Evolutionary conservation across 2,888 invertebrate genomes (phyloP), one percentile per base, ranked within the genome.

Genomic region (Melinaea menophilus): DNA sequence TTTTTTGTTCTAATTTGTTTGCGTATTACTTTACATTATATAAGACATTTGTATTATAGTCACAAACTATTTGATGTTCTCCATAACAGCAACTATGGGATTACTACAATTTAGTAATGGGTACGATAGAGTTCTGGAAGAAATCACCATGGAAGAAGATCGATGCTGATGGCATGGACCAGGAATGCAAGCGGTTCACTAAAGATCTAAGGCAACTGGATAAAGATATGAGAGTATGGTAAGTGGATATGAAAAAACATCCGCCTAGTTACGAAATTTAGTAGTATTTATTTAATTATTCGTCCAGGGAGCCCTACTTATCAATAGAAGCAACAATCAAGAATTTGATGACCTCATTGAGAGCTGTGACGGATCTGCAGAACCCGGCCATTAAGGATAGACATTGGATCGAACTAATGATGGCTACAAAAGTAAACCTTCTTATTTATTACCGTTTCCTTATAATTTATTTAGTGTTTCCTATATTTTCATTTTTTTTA

Each of bases 341-440:
- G 88, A 98, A 98, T 84, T 94, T 98, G 92, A 93, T 98, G 92
- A 97, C 98, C 0, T 98, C 98, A 0, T 85, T 98, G 69, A 92
- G 97, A 80, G 98, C 98, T 0, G 96, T 99, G 2, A 96, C 97
- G 3, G 98, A 98, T 79, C 89, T 98, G 7, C 98, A 98, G 84
- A 98, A 98, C 86, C 97, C 98, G 0, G 96, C 98, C 0, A 98
- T 99, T 72, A 93, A 96, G 69, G 97, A 97, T 67, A 93, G 98
- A 56, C 98, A 99, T 87, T 99, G 98, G 98, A 91, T 94, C 61
- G 97, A 98, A 80, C 90, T 99, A 31, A 98, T 98, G 97, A 94
- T 94, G 80, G 96, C 97, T 9, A 98, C 98, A 0, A 95, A 97
- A 91, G 96, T 96, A 71, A 77, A 73, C 62, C 22, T 51, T 46